phyloP scores from a whole-genome alignment of 2,113 vertebrate species.

The Hippocampus abdominalis region DNA sequence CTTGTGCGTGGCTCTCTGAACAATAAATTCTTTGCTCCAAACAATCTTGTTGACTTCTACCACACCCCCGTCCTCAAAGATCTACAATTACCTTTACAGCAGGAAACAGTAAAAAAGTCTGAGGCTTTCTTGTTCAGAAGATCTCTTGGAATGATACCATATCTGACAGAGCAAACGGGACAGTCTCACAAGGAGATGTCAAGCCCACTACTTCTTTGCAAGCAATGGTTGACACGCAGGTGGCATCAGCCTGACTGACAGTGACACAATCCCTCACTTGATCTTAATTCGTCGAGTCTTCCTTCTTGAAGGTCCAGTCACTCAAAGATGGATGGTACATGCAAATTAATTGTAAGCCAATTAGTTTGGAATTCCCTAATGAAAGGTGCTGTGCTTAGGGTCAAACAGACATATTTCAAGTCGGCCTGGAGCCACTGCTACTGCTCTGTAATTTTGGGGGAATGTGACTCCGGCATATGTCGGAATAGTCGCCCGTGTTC shows the following conservation, averaged over 20 bases:
- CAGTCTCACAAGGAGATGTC: neutral
- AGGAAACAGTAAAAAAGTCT: slow-evolving; percentile 59
- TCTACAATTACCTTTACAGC: slow-evolving; percentile 65
- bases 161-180: slow-evolving; percentile 13
- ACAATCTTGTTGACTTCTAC: slow-evolving; percentile 49
- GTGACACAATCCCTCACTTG: neutral
- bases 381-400: slow-evolving; percentile 59
- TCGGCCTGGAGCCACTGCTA: slow-evolving; percentile 43
- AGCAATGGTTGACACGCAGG: neutral
- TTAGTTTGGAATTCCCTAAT: slow-evolving; percentile 64
- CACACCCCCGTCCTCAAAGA: slow-evolving; percentile 39
- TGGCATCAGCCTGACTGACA: slow-evolving; percentile 17
- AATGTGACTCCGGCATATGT: slow-evolving; percentile 48
- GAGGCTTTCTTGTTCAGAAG: slow-evolving; percentile 23
- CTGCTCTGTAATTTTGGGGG: slow-evolving; percentile 69
- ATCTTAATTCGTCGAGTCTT: slow-evolving; percentile 34
- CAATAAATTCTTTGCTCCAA: slow-evolving; percentile 39
- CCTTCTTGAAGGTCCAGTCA: slow-evolving; percentile 8
- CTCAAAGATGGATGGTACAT: slow-evolving; percentile 28
- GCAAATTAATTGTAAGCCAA: slow-evolving; percentile 61
- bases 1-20: slow-evolving; percentile 32
- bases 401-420: slow-evolving; percentile 64
- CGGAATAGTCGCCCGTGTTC: slow-evolving; percentile 5
- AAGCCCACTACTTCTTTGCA: no score
- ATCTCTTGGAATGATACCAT: slow-evolving; percentile 29